Conservation (phyloP, 2,113 vertebrate genomes). For the Stegostoma tigrinum region DNA sequence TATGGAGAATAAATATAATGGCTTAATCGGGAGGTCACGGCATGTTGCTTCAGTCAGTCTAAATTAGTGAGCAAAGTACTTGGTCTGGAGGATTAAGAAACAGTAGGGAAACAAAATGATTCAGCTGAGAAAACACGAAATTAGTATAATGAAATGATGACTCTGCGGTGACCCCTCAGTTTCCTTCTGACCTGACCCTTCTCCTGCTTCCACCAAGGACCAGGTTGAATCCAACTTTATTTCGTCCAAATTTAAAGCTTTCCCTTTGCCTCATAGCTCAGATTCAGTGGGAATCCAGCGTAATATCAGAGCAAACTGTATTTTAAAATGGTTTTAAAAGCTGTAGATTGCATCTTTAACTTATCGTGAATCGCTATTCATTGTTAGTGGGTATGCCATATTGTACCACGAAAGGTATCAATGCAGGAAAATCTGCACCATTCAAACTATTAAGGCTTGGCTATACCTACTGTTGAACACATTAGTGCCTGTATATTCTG, state of each 20-base stretch:
- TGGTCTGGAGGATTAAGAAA: conserved; percentile 22
- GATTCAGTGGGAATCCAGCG: background rate
- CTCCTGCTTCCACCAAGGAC: conserved; percentile 12
- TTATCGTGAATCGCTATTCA: background rate
- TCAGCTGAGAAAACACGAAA: conserved; percentile 29
- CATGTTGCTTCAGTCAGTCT: conserved; percentile 25
- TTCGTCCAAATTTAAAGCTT: conserved; percentile 21
- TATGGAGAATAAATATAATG: background rate
- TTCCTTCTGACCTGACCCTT: conserved; percentile 23
- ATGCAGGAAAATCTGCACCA: background rate
- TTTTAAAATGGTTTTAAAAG: background rate
- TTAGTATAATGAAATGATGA: conserved; percentile 35
- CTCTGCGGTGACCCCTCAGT: background rate
- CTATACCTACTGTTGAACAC: background rate
- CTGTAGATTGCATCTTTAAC: background rate
- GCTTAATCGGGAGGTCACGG: background rate
- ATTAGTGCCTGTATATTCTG: background rate
- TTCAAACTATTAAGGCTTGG: background rate
- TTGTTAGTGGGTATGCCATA: background rate
- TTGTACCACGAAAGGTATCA: background rate
- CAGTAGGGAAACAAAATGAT: conserved; percentile 31
- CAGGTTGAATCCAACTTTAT: conserved; percentile 13
- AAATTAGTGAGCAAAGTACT: background rate
- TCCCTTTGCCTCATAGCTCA: background rate
- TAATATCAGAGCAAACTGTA: background rate